Evolutionary conservation across 1,140 invertebrate genomes (phyloP), one percentile per base, ranked within the genome.

Genomic region (Pseudomyrmex flavicornis): DNA sequence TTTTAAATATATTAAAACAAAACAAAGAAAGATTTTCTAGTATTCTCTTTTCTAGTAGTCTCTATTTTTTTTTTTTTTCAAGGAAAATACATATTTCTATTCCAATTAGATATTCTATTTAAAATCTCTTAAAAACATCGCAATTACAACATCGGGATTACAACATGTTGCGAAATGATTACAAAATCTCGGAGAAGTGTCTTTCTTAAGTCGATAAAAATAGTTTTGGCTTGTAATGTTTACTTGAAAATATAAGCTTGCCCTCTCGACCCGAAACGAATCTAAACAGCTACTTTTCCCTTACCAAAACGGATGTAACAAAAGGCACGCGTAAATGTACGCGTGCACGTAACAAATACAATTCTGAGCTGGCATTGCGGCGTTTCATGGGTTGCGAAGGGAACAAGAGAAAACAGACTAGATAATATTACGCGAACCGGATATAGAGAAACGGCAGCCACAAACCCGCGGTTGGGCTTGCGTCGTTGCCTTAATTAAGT

Each of bases 401-500:
- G 61, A 74, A 70, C 73, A 85, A 84, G 75, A 85, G 84, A 91
- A 35, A 35, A 88, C 85, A 90, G 91, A 90, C 93, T 92, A 93
- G 93, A 93, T 94, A 93, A 94, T 94, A 94, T 93, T 93, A 91
- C 90, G 90, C 85, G 83, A 58, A 90, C 88, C 88, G 87, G 87
- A 92, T 93, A 92, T 91, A 91, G 92, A 88, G 84, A 88, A 91
- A 91, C 90, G 87, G 86, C 87, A 85, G 83, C 94, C 93, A 85
- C 94, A 93, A 92, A 93, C 87, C 91, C 91, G 92, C 89, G 94
- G 93, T 93, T 84, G 91, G 92, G 88, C 93, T 85, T 91, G 93
- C 92, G 92, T 94, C 93, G 94, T 94, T 94, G 93, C 90, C 92
- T 94, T 94, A 94, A 94, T 94, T 94, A 94, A 94, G 93, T 94